Conservation (phyloP, 2,888 invertebrate genomes). For the Entomobrya proxima region DNA sequence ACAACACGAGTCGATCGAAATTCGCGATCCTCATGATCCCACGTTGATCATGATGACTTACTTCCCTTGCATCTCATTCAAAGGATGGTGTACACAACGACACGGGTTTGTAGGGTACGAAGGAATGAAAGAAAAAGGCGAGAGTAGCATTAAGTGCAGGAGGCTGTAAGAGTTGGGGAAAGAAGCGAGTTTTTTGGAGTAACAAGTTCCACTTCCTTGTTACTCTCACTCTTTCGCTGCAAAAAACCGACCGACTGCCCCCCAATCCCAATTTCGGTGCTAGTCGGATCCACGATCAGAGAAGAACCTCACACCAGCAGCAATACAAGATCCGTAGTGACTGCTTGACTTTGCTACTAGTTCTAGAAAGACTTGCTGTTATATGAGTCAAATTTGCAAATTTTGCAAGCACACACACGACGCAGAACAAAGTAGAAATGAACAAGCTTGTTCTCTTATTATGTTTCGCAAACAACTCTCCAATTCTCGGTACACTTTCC, state of each 20-base stretch:
- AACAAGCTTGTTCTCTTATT: too few species aligned
- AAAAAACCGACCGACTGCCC: background rate
- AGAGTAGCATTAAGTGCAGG: too few species aligned
- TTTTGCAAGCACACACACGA: background rate
- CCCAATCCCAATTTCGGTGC: background rate
- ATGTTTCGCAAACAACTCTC: too few species aligned
- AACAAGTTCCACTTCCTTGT: slow-evolving; percentile 10
- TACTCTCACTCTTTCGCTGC: background rate
- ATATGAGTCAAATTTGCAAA: background rate
- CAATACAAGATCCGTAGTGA: background rate
- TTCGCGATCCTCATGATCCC: slow-evolving; percentile 9
- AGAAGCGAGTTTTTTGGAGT: background rate
- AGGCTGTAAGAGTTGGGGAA: background rate
- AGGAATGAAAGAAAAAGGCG: background rate
- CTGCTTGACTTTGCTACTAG: too few species aligned
- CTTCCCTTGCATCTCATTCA: background rate
- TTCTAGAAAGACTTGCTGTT: too few species aligned
- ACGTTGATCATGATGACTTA: background rate
- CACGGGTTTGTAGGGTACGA: slow-evolving; percentile 24
- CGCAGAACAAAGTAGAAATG: background rate
- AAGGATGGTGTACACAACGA: background rate
- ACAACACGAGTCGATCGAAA: background rate
- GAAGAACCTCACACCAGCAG: background rate
- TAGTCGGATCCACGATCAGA: background rate
- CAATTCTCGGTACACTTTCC: too few species aligned